Conservation (phyloP, 2,113 vertebrate species). For the Calidris pugnax region DNA sequence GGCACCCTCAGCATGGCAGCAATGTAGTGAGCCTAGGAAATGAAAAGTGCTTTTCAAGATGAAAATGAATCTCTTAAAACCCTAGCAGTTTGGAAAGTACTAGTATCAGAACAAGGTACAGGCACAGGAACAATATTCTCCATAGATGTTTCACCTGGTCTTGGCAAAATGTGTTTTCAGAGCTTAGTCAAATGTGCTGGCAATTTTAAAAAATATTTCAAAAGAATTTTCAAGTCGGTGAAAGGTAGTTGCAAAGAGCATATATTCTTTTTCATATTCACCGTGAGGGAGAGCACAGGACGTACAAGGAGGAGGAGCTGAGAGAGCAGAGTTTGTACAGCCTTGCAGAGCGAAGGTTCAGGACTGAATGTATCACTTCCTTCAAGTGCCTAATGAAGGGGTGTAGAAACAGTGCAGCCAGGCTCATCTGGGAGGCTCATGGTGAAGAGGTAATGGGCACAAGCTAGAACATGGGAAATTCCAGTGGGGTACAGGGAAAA, state of each 20-base stretch:
- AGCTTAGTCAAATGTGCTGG: neutral
- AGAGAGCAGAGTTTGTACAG: neutral
- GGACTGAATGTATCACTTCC: neutral
- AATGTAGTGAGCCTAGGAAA: neutral
- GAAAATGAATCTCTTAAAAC: neutral
- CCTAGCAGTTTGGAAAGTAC: neutral
- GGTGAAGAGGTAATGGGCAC: neutral
- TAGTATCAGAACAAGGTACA: neutral
- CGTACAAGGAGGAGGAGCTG: neutral
- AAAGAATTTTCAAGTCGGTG: neutral
- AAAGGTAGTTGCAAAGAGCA: neutral
- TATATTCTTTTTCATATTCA: neutral
- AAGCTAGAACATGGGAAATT: neutral
- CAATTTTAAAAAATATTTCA: neutral
- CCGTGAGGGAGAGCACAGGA: neutral
- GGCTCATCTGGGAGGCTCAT: neutral
- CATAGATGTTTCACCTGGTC: neutral
- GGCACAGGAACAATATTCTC: neutral
- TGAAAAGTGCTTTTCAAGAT: neutral
- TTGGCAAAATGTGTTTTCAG: neutral
- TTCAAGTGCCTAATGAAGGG: neutral
- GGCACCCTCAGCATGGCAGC: neutral
- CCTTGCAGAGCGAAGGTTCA: neutral
- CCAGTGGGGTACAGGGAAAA: neutral
- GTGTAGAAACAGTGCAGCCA: neutral